A percentile compares a stretch with the other conserved stretches of the same genome.
Conservation (phyloP, 2,113 vertebrate species). For the Hydrolagus affinis region DNA sequence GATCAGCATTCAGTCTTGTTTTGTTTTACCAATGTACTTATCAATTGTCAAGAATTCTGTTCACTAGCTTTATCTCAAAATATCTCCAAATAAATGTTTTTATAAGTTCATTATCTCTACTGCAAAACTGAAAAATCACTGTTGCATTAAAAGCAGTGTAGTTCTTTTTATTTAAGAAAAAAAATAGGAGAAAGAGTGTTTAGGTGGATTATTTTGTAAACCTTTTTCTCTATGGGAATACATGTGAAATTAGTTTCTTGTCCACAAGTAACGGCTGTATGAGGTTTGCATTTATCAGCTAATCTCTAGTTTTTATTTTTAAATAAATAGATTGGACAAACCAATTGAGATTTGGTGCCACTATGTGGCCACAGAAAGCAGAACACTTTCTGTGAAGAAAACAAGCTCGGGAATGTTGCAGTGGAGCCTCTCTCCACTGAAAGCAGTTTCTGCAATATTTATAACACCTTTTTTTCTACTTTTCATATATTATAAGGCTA, state of each 20-base stretch:
- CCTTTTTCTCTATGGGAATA: background rate
- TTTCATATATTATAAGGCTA: background rate
- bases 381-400: background rate
- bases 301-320: background rate
- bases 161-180: background rate
- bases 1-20: too few species aligned
- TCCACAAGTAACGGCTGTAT: background rate
- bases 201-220: too few species aligned
- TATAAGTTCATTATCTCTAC: background rate
- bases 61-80: background rate
- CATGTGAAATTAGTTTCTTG: background rate
- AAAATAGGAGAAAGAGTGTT: background rate
- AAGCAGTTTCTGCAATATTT: too few species aligned
- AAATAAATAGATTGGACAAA: background rate
- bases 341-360: slow-evolving; percentile 12
- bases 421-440: too few species aligned
- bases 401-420: background rate
- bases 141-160: background rate
- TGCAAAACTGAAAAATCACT: background rate
- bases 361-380: slow-evolving; percentile 2
- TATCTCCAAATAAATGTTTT: background rate
- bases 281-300: background rate
- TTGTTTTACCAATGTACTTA: too few species aligned
- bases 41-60: background rate
- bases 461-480: too few species aligned